Evolutionary conservation across 2,888 invertebrate species (phyloP), one percentile per base, ranked within the genome.

Genomic region (Danaus chrysippus): DNA sequence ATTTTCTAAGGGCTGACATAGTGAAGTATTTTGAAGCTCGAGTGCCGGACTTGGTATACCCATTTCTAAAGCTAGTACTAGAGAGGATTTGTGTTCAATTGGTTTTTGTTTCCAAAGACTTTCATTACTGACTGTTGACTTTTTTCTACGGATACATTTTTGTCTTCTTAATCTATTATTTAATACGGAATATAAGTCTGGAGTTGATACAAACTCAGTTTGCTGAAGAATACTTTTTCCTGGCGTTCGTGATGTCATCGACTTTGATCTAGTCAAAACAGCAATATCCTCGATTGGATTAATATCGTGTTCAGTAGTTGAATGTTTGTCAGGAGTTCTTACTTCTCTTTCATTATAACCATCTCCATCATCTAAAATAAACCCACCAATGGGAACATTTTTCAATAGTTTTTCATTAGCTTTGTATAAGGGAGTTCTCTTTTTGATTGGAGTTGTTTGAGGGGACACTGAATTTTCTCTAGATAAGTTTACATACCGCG

Each of bases 111-210:
- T 83, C 72, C 79, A 82, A 54, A 79, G 72, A 63, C 86, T 89
- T 57, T 89, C 88, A 42, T 85, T 87, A 61, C 88, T 89, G 0
- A 84, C 81, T 12, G 86, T 87, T 1, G 87, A 89, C 67, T 91
- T 92, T 69, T 92, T 91, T 66, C 92, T 85, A 3, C 93, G 81
- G 13, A 93, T 92, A 70, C 93, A 93, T 69, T 85, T 91, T 74
- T 93, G 93, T 17, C 93, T 82, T 75, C 91, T 92, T 43, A 93
- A 75, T 62, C 86, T 81, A 8, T 85, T 73, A 67, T 86, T 87
- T 8, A 79, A 72, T 10, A 75, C 74, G 1, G 76, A 70, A 67
- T 80, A 83, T 57, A 91, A 73, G 69, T 90, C 86, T 34, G 91
- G 87, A 10, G 87, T 90, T 1, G 89, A 90, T 71, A 82, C 86